Conservation (phyloP, 2,113 vertebrate genomes). For the Anas platyrhynchos region DNA sequence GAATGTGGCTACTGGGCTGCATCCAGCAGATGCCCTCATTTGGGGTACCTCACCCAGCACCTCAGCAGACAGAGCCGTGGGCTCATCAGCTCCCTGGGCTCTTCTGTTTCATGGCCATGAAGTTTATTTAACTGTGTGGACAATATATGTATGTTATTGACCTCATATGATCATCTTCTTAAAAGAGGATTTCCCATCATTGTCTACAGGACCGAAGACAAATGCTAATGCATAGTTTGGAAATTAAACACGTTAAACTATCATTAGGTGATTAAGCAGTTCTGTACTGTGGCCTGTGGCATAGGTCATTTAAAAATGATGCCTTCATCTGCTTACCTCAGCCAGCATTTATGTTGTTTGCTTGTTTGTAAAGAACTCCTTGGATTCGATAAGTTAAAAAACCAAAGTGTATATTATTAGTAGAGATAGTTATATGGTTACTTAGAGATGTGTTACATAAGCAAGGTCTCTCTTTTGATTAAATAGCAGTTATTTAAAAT, state of each 20-base stretch:
- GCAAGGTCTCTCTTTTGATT: neutral
- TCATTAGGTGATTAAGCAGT: neutral
- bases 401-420: neutral
- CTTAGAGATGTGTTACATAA: neutral
- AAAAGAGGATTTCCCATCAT: neutral
- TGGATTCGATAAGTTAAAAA: neutral
- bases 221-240: neutral
- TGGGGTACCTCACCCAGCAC: neutral
- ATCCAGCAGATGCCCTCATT: neutral
- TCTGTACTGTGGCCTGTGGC: neutral
- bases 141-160: neutral
- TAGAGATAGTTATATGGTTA: neutral
- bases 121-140: neutral
- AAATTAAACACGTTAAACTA: neutral
- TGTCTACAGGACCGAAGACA: neutral
- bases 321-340: neutral
- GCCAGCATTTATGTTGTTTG: neutral
- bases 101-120: neutral
- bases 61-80: neutral
- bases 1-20: neutral
- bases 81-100: neutral
- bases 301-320: neutral
- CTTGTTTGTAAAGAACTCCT: neutral
- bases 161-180: neutral
- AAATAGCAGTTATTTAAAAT: neutral